Evolutionary conservation across 1,140 invertebrate genomes (phyloP).

Genomic region (Leptestheria dahalacensis): DNA sequence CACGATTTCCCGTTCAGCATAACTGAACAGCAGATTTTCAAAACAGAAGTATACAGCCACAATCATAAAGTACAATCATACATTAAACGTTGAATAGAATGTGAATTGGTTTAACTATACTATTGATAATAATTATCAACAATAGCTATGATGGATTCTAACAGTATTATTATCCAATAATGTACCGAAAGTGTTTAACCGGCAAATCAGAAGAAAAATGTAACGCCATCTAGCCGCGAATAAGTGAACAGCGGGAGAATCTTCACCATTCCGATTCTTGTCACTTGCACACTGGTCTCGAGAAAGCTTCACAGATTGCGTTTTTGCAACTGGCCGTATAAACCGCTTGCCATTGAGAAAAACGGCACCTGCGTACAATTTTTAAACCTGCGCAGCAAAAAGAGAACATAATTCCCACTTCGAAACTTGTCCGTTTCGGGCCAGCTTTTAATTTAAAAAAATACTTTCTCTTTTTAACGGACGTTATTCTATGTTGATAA

Average conservation of each 20-base stretch:
- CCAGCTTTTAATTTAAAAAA: not conserved
- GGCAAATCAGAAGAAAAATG: too few relatives aligned
- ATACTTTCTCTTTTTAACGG: not conserved
- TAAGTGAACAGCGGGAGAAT: not conserved
- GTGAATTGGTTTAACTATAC: too few relatives aligned
- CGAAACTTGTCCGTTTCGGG: too few relatives aligned
- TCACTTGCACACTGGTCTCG: not conserved
- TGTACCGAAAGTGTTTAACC: too few relatives aligned
- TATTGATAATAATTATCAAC: too few relatives aligned
- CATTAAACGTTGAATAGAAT: too few relatives aligned
- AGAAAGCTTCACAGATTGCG: not conserved
- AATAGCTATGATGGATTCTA: too few relatives aligned
- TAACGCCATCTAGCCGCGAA: not conserved
- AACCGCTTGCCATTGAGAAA: not conserved
- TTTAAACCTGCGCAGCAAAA: not conserved
- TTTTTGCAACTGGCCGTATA: not conserved
- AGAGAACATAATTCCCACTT: not conserved
- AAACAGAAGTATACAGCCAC: too few relatives aligned
- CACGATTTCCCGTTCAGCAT: too few relatives aligned
- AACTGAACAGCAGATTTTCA: too few relatives aligned
- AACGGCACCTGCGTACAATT: not conserved
- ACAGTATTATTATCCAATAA: too few relatives aligned
- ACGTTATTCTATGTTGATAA: not conserved
- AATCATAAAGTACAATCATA: too few relatives aligned
- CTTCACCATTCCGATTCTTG: not conserved